Evolutionary conservation across 2,113 vertebrate genomes (phyloP).

Genomic region (Silurus meridionalis): DNA sequence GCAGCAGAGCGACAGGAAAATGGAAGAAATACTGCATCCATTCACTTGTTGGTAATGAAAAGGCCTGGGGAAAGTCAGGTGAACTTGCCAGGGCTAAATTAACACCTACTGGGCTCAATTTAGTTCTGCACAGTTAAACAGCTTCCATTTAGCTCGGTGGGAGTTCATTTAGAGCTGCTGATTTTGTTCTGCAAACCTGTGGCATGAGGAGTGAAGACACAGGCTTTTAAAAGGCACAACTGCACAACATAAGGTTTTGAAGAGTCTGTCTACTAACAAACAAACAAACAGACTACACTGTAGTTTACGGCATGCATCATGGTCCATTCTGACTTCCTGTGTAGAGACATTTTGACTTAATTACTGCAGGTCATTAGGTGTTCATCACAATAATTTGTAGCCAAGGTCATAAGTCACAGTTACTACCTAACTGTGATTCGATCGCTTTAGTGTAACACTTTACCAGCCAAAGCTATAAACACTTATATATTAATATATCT

Average conservation of each 20-base stretch:
- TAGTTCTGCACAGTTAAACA: slow-evolving; percentile 30
- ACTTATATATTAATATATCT: not conserved
- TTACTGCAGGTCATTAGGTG: not conserved
- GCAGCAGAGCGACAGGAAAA: not conserved
- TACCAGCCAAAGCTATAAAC: not conserved
- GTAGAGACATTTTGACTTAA: not conserved
- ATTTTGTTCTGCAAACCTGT: slow-evolving; percentile 17
- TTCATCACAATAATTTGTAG: not conserved
- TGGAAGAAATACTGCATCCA: slow-evolving; percentile 5
- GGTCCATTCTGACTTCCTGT: not conserved
- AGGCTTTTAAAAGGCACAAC: not conserved
- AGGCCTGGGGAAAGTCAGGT: slow-evolving; percentile 20
- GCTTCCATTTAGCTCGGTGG: slow-evolving; percentile 21
- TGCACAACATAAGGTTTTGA: not conserved
- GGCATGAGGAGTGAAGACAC: not conserved
- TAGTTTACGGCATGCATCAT: not conserved
- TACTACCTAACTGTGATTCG: not conserved
- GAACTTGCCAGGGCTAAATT: slow-evolving; percentile 9
- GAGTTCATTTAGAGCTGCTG: slow-evolving; percentile 25
- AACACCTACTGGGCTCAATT: slow-evolving; percentile 33
- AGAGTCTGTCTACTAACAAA: too few relatives aligned
- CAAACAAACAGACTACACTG: not conserved
- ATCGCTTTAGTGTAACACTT: not conserved
- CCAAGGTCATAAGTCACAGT: not conserved
- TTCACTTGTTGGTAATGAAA: slow-evolving; percentile 24